phyloP scores from a whole-genome alignment of 2,113 vertebrate genomes.

The Leucopsar rothschildi region DNA sequence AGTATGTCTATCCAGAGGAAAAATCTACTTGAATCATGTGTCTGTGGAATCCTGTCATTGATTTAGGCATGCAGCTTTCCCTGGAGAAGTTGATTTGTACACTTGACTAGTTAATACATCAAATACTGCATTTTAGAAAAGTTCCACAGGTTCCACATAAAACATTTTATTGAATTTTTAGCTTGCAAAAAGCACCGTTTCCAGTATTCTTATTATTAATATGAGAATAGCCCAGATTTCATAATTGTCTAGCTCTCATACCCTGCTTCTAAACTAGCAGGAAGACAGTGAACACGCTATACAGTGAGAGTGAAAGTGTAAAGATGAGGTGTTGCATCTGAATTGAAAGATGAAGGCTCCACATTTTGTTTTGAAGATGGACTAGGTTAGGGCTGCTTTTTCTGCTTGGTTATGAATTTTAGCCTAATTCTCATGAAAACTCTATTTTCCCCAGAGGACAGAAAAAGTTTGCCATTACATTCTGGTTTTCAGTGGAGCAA shows the following conservation, averaged over 20 bases:
- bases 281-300: background rate
- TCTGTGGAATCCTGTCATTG: background rate
- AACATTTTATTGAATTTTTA: background rate
- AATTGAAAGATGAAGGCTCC: background rate
- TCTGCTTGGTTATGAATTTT: background rate
- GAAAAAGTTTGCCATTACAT: background rate
- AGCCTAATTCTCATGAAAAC: background rate
- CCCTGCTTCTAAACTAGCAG: background rate
- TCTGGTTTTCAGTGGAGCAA: background rate
- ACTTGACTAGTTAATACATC: background rate
- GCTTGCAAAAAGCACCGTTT: background rate
- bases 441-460: background rate
- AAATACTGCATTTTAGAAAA: background rate
- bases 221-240: background rate
- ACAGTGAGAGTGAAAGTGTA: background rate
- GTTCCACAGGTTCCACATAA: background rate
- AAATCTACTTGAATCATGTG: background rate
- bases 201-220: background rate
- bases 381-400: background rate
- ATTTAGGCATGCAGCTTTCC: background rate
- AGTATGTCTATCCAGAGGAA: background rate
- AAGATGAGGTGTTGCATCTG: background rate
- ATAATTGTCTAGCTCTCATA: background rate
- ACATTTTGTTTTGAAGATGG: background rate
- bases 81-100: background rate